Conservation (phyloP, 2,113 vertebrate genomes). For the Ceratotherium simum region DNA sequence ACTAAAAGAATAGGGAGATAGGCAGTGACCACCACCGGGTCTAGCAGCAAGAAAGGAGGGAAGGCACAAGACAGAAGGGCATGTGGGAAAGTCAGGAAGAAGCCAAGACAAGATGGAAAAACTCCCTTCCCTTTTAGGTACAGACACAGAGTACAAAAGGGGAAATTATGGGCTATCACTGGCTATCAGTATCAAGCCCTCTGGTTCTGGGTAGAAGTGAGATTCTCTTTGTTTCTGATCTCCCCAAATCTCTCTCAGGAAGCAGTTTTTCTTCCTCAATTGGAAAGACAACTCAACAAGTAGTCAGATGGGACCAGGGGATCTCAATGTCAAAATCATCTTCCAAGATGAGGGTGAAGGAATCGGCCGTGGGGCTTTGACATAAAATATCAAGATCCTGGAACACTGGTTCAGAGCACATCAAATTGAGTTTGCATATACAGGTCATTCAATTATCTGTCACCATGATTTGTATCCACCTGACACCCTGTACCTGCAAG, state of each 20-base stretch:
- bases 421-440: not conserved
- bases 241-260: not conserved
- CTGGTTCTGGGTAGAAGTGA: not conserved
- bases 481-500: not conserved
- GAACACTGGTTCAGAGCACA: not conserved
- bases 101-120: not conserved
- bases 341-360: not conserved
- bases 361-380: not conserved
- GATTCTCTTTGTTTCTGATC: not conserved
- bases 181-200: not conserved
- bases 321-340: not conserved
- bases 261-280: not conserved
- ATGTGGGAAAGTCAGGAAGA: not conserved
- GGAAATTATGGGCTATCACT: not conserved
- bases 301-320: not conserved
- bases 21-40: not conserved
- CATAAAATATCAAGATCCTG: not conserved
- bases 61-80: not conserved
- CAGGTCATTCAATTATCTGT: not conserved
- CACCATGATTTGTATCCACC: not conserved
- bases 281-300: not conserved
- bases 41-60: not conserved
- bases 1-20: not conserved
- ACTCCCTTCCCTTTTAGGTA: not conserved
- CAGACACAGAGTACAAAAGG: not conserved